Base-by-base conservation (phyloP, 2,888 invertebrate species). In the Camptogramma bilineatum region DNA sequence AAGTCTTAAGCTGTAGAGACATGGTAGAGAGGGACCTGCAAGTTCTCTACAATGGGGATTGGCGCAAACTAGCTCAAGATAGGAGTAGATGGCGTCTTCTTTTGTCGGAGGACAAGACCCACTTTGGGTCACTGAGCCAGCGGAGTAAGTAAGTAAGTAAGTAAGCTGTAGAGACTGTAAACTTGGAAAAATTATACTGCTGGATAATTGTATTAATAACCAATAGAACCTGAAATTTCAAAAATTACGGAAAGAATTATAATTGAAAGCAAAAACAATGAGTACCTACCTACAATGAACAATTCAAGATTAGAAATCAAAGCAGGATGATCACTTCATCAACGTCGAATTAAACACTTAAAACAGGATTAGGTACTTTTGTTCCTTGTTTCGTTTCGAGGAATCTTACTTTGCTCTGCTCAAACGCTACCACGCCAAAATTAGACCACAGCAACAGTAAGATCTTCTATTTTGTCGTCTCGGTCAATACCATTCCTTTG, bases 401-500 rank as follows among this genome's bases (percentile, higher is more conserved):
- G 71, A 62, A 64, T 50, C n/a, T 28, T 19, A 54, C 62, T 54
- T 60, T 54, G 57, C 53, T 57, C 18, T 60, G 34, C 53, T 57
- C 18, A 52, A 57, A 50, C 52, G 28, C 62, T 48, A 61, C 60
- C 69, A 75, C 66, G 72, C 78, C 75, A 76, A 73, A 72, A 75
- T 73, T 78, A 69, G 74, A 75, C 70, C 72, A 76, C 70, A 51
- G 51, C 64, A 46, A 28, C 52, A 34, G 59, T 52, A 34, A 74
- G 82, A 81, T 84, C 76, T 78, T 81, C 79, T 82, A 75, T 88
- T 86, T 88, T 86, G 84, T 83, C 74, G 65, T 63, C 68, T 44
- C 34, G 77, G 79, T 76, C 78, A 75, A 78, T 79, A 81, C 70
- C 71, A 73, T 73, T 73, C 79, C 88, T 88, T 88, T 88, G 88